A percentile compares a stretch with the other conserved stretches of the same genome.
Evolutionary conservation across 2,888 invertebrate species (phyloP).

Genomic region (Drosophila infuscata): DNA sequence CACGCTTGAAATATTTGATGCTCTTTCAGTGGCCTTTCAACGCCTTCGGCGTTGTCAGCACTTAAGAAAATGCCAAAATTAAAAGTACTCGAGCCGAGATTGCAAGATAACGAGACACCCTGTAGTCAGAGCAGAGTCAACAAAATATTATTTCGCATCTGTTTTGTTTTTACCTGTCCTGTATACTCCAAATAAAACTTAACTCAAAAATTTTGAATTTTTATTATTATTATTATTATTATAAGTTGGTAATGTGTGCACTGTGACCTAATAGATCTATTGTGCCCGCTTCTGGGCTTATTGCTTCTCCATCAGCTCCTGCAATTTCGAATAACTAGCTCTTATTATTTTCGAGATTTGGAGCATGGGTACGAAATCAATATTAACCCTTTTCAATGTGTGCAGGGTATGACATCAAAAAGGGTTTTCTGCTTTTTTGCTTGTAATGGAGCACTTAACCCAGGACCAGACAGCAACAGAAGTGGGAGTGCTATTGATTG

Average conservation of each 20-base stretch:
- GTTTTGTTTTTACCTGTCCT: neutral
- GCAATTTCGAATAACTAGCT: neutral
- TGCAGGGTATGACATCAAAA: constrained; percentile 1
- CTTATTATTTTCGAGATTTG: neutral
- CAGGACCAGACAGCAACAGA: neutral
- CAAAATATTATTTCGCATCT: neutral
- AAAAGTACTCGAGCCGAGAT: neutral
- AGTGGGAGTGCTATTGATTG: constrained; percentile 2
- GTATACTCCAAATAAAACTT: neutral
- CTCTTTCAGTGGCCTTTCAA: constrained; percentile 30
- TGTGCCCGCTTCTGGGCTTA: too few relatives aligned
- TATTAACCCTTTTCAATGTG: neutral
- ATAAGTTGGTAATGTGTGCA: too few relatives aligned
- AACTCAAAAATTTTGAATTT: neutral
- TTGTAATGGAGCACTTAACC: constrained; percentile 10
- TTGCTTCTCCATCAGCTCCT: too few relatives aligned
- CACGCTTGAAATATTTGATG: constrained; percentile 3
- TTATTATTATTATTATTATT: too few relatives aligned
- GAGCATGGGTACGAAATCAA: neutral
- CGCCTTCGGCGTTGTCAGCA: neutral
- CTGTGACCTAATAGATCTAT: too few relatives aligned
- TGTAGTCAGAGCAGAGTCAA: neutral
- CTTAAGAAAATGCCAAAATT: neutral
- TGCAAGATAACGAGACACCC: neutral
- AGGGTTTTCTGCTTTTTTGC: constrained; percentile 7